Conservation (phyloP, 2,113 vertebrate genomes). For the Neotoma lepida region DNA sequence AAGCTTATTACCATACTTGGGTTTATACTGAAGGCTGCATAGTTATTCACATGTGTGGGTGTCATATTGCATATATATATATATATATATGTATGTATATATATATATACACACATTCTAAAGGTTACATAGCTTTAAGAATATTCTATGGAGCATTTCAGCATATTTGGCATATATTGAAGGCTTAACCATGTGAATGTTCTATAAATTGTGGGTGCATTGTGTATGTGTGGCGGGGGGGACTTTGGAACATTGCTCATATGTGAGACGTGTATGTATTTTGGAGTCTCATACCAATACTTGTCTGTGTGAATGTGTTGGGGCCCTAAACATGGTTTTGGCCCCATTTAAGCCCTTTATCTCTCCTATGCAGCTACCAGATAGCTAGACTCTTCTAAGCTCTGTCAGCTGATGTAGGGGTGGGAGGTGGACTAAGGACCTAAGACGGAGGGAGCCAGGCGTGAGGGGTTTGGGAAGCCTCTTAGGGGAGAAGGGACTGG, state of each 20-base stretch:
- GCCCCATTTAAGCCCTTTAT: conserved; percentile 57
- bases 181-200: conserved; percentile 17
- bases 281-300: neutral
- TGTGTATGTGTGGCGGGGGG: neutral
- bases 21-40: conserved; percentile 1
- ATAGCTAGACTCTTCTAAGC: conserved; percentile 61
- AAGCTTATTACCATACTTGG: conserved; percentile 15
- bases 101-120: neutral
- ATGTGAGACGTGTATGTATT: neutral
- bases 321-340: conserved; percentile 19
- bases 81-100: neutral
- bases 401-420: conserved; percentile 67
- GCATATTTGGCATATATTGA: neutral
- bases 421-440: conserved; percentile 37
- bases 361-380: conserved; percentile 50
- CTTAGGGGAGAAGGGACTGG: neutral
- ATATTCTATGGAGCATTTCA: conserved; percentile 1
- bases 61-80: neutral
- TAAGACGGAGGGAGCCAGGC: neutral
- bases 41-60: neutral
- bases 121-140: conserved; percentile 44
- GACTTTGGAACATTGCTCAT: neutral
- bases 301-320: neutral
- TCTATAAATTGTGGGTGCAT: neutral
- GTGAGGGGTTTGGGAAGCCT: neutral